Percentiles rank a stretch among this genome's conserved stretches.
phyloP scores from a whole-genome alignment of 2,797 vertebrate species.

The Rhincodon typus region DNA sequence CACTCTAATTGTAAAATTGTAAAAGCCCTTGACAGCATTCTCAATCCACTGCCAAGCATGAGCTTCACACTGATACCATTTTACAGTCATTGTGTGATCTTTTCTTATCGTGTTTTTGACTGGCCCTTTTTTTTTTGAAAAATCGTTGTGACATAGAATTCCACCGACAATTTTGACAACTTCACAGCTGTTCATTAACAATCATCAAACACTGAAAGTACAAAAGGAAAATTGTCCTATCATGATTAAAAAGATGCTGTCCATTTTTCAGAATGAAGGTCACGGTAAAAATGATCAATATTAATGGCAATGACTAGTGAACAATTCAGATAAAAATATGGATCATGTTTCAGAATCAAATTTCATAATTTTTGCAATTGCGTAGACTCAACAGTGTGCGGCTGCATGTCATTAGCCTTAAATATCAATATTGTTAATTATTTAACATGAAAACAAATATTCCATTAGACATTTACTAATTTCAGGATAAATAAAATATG shows the following conservation, averaged over 20 bases:
- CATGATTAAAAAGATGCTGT: neutral
- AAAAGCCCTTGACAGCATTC: too few relatives aligned
- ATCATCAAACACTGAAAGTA: slow-evolving; percentile 7
- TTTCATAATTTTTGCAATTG: neutral
- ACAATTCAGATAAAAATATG: neutral
- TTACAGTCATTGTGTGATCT: neutral
- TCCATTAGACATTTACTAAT: slow-evolving; percentile 5
- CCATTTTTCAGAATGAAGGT: slow-evolving; percentile 34
- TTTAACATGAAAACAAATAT: neutral
- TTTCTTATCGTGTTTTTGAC: neutral
- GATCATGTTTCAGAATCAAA: neutral
- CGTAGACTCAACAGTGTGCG: neutral
- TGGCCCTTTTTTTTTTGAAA: neutral
- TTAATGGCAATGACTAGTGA: neutral
- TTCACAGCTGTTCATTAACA: slow-evolving; percentile 22
- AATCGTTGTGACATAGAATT: neutral
- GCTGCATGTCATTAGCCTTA: neutral
- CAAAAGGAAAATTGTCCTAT: slow-evolving; percentile 18
- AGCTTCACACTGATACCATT: neutral
- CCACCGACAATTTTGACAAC: neutral
- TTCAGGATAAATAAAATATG: slow-evolving; percentile 20
- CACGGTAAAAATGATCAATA: slow-evolving; percentile 26
- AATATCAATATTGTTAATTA: slow-evolving; percentile 2
- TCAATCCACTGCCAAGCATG: neutral
- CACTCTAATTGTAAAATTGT: neutral